Evolutionary conservation across 2,888 invertebrate species (phyloP).

Genomic region (Stramonita haemastoma): DNA sequence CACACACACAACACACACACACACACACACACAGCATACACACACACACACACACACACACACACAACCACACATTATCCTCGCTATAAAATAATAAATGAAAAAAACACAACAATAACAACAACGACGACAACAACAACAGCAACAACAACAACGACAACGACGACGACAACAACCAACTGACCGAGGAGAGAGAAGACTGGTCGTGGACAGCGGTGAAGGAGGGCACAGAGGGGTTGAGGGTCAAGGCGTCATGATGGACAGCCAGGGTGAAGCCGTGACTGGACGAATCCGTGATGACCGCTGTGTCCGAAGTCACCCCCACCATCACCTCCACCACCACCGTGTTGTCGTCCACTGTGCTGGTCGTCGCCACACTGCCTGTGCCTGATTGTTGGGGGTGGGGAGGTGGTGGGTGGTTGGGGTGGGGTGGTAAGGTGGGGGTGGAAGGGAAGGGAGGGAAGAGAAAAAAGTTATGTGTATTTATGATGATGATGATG

Average conservation of each 20-base stretch:
- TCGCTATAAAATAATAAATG: too few relatives aligned
- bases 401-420: not conserved
- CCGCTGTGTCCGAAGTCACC: slow-evolving; percentile 44
- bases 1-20: too few relatives aligned
- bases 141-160: slow-evolving; percentile 8
- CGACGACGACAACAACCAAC: slow-evolving; percentile 1
- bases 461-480: not conserved
- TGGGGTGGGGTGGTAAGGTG: not conserved
- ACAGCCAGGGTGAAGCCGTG: slow-evolving; percentile 48
- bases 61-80: too few relatives aligned
- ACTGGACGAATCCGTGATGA: slow-evolving; percentile 40
- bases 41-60: slow-evolving; percentile 1
- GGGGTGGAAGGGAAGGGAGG: not conserved
- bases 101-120: too few relatives aligned
- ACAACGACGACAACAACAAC: not conserved
- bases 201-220: slow-evolving; percentile 48
- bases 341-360: slow-evolving; percentile 57
- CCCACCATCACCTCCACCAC: slow-evolving; percentile 55
- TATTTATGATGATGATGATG: too few relatives aligned
- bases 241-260: slow-evolving; percentile 40
- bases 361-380: slow-evolving; percentile 45
- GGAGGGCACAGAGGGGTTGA: slow-evolving; percentile 18
- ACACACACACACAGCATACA: not conserved
- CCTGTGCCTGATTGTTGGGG: slow-evolving; percentile 49
- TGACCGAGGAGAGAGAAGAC: slow-evolving; percentile 39